Percentiles rank a stretch among this genome's conserved stretches.
Evolutionary conservation across 2,888 invertebrate species (phyloP).

Genomic region (Drosophila glabriapex): DNA sequence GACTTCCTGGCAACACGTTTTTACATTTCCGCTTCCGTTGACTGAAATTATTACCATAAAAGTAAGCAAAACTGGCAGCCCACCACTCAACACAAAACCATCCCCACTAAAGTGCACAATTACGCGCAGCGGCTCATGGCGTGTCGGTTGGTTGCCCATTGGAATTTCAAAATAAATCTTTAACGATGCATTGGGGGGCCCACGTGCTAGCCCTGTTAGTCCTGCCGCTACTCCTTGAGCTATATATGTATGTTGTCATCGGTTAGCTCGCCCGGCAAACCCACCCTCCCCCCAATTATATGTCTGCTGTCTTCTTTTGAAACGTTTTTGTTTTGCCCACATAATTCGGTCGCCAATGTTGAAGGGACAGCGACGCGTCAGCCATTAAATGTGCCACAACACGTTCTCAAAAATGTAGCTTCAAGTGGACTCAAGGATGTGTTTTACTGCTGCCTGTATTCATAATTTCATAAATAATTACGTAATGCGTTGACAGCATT

Average conservation of each 20-base stretch:
- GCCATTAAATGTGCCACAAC: constrained; percentile 71
- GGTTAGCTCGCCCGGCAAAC: constrained; percentile 2
- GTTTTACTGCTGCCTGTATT: constrained; percentile 37
- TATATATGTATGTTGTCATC: constrained; percentile 33
- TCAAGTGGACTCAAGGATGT: constrained; percentile 20
- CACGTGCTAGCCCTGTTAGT: constrained; percentile 45
- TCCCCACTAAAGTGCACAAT: constrained; percentile 58
- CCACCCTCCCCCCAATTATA: constrained; percentile 27
- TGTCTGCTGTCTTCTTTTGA: constrained; percentile 46
- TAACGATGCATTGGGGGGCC: constrained; percentile 70
- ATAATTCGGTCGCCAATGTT: constrained; percentile 59
- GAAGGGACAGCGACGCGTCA: constrained; percentile 49
- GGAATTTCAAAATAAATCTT: constrained; percentile 75
- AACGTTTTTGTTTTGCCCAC: constrained; percentile 30
- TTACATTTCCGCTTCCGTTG: constrained; percentile 79
- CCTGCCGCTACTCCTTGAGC: constrained; percentile 7
- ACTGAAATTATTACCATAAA: constrained; percentile 78
- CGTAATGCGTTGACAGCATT: constrained; percentile 74
- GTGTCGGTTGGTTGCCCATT: constrained; percentile 52
- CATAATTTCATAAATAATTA: constrained; percentile 79
- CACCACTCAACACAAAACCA: neutral
- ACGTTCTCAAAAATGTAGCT: constrained; percentile 54
- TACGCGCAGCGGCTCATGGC: constrained; percentile 55
- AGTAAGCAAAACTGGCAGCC: constrained; percentile 62
- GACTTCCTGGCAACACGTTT: constrained; percentile 80